Evolutionary conservation across 2,797 vertebrate genomes (phyloP).

Genomic region (Paedocypris micromegethes): DNA sequence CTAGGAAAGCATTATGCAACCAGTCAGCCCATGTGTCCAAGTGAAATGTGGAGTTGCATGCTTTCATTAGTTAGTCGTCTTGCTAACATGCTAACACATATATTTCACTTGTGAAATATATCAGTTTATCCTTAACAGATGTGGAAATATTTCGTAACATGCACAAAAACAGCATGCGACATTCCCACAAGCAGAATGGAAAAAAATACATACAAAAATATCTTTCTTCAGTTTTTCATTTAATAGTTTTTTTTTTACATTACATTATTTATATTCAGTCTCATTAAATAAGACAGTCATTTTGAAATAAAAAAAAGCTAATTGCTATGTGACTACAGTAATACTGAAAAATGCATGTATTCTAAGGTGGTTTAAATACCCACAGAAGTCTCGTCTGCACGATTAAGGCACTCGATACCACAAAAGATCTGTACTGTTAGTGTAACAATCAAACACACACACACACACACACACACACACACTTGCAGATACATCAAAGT

Average conservation of each 20-base stretch:
- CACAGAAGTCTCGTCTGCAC: constrained; percentile 52
- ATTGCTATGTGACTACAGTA: constrained; percentile 51
- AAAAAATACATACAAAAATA: no score
- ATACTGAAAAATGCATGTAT: constrained; percentile 54
- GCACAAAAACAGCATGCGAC: no score
- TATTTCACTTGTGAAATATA: no score
- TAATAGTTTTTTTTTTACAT: constrained; percentile 52
- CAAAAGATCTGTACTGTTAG: constrained; percentile 53
- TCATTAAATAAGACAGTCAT: constrained; percentile 25
- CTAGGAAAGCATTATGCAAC: constrained; percentile 29
- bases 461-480: constrained; percentile 37
- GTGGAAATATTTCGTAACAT: no score
- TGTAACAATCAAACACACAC: constrained; percentile 53
- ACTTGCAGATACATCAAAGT: background rate
- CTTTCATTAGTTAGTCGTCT: no score
- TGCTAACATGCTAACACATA: no score
- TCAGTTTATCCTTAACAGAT: no score
- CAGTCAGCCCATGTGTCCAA: no score
- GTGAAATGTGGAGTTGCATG: no score
- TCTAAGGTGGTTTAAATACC: constrained; percentile 43
- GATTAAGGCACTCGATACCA: constrained; percentile 72
- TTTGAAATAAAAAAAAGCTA: constrained; percentile 23
- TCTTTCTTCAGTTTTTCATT: no score
- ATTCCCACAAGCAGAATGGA: no score
- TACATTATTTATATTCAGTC: constrained; percentile 40